phyloP scores from a whole-genome alignment of 2,888 invertebrate genomes.

The Agrochola lychnidis region DNA sequence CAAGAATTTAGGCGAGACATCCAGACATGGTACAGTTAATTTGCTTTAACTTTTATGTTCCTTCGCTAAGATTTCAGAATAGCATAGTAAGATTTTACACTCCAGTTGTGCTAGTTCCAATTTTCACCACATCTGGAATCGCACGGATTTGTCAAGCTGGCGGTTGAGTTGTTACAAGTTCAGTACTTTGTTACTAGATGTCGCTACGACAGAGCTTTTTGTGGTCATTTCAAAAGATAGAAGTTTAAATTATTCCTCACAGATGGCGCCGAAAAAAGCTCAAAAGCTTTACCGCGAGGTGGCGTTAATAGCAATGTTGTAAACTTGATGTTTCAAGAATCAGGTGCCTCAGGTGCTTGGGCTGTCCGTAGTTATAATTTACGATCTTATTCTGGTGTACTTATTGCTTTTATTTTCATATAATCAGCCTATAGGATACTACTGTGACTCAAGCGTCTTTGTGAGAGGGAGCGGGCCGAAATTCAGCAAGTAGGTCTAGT shows the following conservation, averaged over 20 bases:
- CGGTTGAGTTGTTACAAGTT: constrained; percentile 2
- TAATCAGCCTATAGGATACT: neutral
- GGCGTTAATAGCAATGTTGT: constrained; percentile 8
- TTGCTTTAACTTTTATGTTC: neutral
- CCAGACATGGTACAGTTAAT: too few species aligned
- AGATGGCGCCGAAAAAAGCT: constrained; percentile 37
- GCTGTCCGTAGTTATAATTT: neutral
- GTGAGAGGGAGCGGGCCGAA: neutral
- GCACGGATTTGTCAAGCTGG: neutral
- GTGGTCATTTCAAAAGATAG: neutral
- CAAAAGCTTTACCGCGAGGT: constrained; percentile 7
- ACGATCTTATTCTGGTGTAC: neutral
- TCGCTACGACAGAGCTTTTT: constrained; percentile 9
- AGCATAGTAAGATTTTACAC: neutral
- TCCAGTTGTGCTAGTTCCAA: constrained; percentile 1
- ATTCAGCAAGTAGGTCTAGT: neutral
- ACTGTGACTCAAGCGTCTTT: neutral
- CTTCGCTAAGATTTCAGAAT: accelerated
- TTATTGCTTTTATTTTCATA: constrained; percentile 3
- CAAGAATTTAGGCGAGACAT: neutral
- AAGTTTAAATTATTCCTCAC: constrained; percentile 1
- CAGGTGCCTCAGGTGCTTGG: neutral
- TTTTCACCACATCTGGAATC: neutral
- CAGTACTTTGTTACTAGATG: constrained; percentile 19
- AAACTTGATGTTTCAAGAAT: neutral